phyloP scores from a whole-genome alignment of 2,797 vertebrate species.

The Phyllotis vaccarum region DNA sequence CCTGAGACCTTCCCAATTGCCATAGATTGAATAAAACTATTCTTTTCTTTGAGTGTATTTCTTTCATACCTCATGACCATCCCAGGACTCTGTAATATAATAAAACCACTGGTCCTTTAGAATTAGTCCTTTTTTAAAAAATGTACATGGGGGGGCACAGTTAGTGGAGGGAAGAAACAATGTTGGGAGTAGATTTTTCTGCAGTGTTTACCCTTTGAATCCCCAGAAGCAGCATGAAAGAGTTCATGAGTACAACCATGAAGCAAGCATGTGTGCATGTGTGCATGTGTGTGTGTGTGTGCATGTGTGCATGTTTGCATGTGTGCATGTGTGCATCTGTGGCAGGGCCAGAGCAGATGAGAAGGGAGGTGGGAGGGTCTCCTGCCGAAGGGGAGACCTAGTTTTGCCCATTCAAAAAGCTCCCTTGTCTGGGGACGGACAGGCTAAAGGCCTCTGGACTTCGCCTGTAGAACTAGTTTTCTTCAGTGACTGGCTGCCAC shows the following conservation, averaged over 20 bases:
- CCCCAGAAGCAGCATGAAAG: neutral
- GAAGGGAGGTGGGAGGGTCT: too few species aligned
- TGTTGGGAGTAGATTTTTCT: neutral
- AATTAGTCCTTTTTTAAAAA: neutral
- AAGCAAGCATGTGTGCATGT: neutral
- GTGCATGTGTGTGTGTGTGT: too few species aligned
- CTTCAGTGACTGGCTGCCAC: fast-evolving
- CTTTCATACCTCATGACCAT: neutral
- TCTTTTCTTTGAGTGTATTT: fast-evolving
- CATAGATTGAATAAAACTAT: neutral
- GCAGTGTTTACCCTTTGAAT: neutral
- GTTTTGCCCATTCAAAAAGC: neutral
- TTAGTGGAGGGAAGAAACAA: neutral
- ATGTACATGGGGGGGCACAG: neutral
- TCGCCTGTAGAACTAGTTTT: neutral
- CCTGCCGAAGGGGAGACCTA: fast-evolving
- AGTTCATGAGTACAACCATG: neutral
- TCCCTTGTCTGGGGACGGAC: neutral
- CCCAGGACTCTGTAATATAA: neutral
- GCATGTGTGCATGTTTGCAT: too few species aligned
- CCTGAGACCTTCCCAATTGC: neutral
- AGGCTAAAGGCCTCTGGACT: fast-evolving
- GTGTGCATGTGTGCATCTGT: too few species aligned
- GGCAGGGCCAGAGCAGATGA: neutral
- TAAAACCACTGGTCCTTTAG: neutral